Conservation (phyloP, 2,113 vertebrate genomes). For the Trinectes maculatus region DNA sequence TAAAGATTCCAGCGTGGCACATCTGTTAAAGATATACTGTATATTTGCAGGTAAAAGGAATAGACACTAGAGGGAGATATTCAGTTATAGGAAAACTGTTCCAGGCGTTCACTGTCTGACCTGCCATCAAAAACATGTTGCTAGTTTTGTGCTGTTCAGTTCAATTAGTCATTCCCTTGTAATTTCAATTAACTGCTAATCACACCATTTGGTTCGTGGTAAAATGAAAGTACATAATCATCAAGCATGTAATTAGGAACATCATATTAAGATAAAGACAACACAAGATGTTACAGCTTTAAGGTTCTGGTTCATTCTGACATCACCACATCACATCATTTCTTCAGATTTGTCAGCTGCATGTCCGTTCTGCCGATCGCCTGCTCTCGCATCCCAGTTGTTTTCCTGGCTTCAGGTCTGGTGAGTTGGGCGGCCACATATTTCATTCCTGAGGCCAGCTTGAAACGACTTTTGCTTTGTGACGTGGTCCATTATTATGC, state of each 20-base stretch:
- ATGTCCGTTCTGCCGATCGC: background rate
- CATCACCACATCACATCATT: background rate
- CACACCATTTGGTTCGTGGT: background rate
- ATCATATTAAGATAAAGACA: background rate
- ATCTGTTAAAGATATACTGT: background rate
- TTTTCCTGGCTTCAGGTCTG: background rate
- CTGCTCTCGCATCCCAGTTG: background rate
- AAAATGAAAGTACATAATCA: background rate
- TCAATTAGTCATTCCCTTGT: background rate
- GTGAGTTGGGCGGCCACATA: background rate
- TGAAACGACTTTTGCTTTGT: background rate
- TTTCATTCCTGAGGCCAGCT: background rate
- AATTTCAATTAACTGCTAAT: background rate
- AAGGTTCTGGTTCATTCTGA: background rate
- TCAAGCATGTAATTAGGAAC: background rate
- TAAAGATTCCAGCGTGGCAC: background rate
- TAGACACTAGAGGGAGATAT: conserved; percentile 58
- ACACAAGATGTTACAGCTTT: background rate
- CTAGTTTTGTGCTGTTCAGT: background rate
- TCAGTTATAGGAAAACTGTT: background rate
- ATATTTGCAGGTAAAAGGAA: conserved; percentile 11
- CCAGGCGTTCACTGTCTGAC: background rate
- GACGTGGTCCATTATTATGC: background rate
- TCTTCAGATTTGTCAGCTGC: background rate
- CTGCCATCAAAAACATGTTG: background rate